These are phyloP conservation scores for Hucho hucho DNA, from an alignment of 2,113 vertebrate species.

Conservation along the genomic window DNA sequence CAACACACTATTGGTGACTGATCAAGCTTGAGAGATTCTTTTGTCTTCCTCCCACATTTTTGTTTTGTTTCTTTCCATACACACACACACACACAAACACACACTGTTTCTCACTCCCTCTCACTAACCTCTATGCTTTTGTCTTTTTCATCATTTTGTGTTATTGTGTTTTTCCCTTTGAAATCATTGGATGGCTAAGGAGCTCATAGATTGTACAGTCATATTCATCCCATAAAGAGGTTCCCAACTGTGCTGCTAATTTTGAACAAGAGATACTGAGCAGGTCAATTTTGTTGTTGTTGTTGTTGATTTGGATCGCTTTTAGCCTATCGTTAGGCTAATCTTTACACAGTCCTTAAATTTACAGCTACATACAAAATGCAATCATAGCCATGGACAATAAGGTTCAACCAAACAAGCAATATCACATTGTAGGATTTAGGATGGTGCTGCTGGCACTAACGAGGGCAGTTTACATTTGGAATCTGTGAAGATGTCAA, in stretches of 20 bases:
- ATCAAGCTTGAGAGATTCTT: slow-evolving; percentile 23
- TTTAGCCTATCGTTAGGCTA: neutral
- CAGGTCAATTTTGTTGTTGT: no score
- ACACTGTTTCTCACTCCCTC: neutral
- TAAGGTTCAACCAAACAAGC: neutral
- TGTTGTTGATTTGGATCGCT: neutral
- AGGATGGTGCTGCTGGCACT: slow-evolving; percentile 52
- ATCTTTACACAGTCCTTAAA: no score
- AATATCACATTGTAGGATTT: neutral
- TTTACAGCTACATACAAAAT: no score
- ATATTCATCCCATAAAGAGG: neutral
- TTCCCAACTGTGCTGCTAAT: no score
- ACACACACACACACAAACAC: slow-evolving; percentile 9
- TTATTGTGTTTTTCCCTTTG: neutral
- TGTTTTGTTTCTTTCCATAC: slow-evolving; percentile 38
- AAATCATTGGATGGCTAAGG: neutral
- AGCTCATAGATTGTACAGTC: no score
- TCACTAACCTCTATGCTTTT: neutral
- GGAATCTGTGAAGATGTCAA: slow-evolving; percentile 47
- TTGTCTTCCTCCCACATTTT: slow-evolving; percentile 42
- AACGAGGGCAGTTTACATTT: slow-evolving; percentile 46
- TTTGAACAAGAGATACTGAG: no score
- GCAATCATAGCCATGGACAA: no score
- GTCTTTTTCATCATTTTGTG: neutral
- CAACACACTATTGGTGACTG: slow-evolving; percentile 26